A percentile compares a stretch with the other conserved stretches of the same genome.
phyloP scores from a whole-genome alignment of 2,888 invertebrate species.

The Morpho deidamia region DNA sequence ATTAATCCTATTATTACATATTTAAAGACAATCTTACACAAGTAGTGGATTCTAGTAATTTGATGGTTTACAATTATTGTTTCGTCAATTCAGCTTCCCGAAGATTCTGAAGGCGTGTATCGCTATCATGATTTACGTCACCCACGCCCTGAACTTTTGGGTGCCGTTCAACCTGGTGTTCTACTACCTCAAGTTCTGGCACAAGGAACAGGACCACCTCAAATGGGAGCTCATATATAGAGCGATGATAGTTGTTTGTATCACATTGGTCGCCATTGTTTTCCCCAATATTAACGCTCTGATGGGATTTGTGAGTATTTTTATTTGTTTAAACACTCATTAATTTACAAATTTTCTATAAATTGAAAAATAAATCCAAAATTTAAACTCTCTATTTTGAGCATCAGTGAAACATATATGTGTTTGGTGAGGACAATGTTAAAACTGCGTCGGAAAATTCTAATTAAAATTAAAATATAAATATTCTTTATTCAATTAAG shows the following conservation, averaged over 20 bases:
- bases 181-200: slow-evolving; percentile 39
- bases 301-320: slow-evolving; percentile 62
- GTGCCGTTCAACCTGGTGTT: slow-evolving; percentile 54
- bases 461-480: too few species aligned
- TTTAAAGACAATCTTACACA: too few species aligned
- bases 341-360: not conserved
- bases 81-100: slow-evolving; percentile 38
- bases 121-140: slow-evolving; percentile 52
- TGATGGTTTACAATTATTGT: too few species aligned
- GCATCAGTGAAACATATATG: too few species aligned
- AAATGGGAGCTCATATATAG: slow-evolving; percentile 47
- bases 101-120: slow-evolving; percentile 48
- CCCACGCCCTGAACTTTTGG: slow-evolving; percentile 59
- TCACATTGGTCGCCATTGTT: slow-evolving; percentile 37
- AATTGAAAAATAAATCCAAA: not conserved
- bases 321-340: not conserved
- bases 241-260: slow-evolving; percentile 34
- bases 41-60: too few species aligned
- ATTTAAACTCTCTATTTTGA: too few species aligned
- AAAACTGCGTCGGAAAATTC: too few species aligned
- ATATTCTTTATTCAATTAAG: too few species aligned
- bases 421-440: too few species aligned
- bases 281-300: slow-evolving; percentile 53
- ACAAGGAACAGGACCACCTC: slow-evolving; percentile 20
- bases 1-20: too few species aligned